These are phyloP conservation scores for Pelodytes ibericus DNA, from an alignment of 2,797 vertebrate species.

Conservation along the genomic window DNA sequence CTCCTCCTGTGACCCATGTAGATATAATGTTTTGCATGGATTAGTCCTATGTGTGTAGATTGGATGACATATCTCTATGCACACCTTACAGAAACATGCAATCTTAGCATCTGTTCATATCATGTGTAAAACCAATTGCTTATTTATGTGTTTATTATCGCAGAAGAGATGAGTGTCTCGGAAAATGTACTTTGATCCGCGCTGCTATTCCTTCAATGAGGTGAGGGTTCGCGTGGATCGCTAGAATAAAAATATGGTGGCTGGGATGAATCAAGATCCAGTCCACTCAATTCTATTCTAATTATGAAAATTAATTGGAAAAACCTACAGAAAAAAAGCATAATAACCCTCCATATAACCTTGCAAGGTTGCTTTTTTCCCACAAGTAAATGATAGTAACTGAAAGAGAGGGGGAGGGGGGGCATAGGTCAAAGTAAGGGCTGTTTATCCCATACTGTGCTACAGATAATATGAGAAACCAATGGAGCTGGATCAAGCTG, in stretches of 20 bases:
- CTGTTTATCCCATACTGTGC: slow-evolving; percentile 45
- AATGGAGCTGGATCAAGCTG: slow-evolving; percentile 41
- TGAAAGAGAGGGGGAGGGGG: too few species aligned
- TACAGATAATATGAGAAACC: slow-evolving; percentile 35
- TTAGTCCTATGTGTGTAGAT: too few species aligned
- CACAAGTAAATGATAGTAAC: slow-evolving; percentile 11
- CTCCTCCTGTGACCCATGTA: too few species aligned
- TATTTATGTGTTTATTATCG: neutral
- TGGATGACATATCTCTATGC: too few species aligned
- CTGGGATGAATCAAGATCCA: neutral
- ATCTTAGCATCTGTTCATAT: neutral
- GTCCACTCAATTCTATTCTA: neutral
- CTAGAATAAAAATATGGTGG: neutral
- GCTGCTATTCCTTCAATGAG: neutral
- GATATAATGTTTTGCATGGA: too few species aligned
- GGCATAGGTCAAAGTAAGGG: slow-evolving; percentile 31
- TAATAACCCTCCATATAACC: slow-evolving; percentile 1
- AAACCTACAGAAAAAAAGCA: slow-evolving; percentile 14
- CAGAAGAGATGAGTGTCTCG: neutral
- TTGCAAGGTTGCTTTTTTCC: slow-evolving; percentile 23
- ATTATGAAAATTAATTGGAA: slow-evolving; percentile 16
- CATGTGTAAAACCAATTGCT: neutral
- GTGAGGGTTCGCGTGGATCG: neutral
- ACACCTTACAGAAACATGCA: neutral
- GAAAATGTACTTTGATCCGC: neutral